Evolutionary conservation across 1,140 invertebrate genomes (phyloP).

Genomic region (Batillaria attramentaria): DNA sequence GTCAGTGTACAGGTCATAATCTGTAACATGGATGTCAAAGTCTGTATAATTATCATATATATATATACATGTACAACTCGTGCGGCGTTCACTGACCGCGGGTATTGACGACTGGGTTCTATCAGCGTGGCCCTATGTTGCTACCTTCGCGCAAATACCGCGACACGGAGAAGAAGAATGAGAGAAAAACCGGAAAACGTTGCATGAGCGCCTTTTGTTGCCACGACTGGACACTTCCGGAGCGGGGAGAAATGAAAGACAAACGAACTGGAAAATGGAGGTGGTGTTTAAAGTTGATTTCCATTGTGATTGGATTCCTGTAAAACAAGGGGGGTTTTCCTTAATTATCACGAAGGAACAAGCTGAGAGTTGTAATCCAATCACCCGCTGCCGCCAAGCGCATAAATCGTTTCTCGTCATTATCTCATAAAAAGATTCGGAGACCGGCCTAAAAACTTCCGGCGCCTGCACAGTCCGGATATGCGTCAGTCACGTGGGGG

Average conservation of each 20-base stretch:
- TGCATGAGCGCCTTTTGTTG: no score
- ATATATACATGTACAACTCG: no score
- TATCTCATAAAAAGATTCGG: constrained; percentile 32
- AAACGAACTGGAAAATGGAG: constrained; percentile 13
- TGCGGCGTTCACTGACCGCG: no score
- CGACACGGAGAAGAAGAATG: no score
- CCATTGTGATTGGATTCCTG: constrained; percentile 25
- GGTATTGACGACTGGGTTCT: no score
- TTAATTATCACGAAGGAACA: constrained; percentile 26
- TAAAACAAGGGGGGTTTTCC: constrained; percentile 26
- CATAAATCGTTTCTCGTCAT: constrained; percentile 23
- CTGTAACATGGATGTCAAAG: no score
- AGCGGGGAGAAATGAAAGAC: neutral
- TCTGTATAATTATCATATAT: no score
- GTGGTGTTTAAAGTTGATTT: constrained; percentile 25
- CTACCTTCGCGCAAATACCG: no score
- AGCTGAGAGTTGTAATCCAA: constrained; percentile 26
- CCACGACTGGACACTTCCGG: no score
- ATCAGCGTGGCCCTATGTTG: no score
- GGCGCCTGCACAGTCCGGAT: constrained; percentile 21
- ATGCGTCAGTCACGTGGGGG: constrained; percentile 26
- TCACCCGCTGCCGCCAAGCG: constrained; percentile 16
- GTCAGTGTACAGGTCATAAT: no score
- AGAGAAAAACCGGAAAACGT: no score
- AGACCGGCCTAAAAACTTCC: constrained; percentile 21